Percentiles rank a stretch among this genome's conserved stretches.
Evolutionary conservation across 2,888 invertebrate species (phyloP).

Genomic region (Timema cristinae): DNA sequence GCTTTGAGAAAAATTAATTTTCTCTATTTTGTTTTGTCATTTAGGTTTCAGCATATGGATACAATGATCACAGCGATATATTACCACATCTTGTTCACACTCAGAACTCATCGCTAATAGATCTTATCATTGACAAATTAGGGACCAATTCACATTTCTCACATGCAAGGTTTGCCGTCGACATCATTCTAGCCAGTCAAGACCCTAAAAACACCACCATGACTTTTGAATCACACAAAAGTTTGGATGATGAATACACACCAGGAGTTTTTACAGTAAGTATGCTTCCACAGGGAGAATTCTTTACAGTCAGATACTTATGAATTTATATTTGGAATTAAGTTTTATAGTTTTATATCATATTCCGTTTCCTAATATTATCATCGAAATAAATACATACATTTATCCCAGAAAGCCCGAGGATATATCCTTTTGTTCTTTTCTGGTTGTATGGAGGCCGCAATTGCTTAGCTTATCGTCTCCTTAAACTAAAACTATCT

Average conservation of each 20-base stretch:
- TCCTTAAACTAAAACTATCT: no score
- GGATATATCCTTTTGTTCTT: no score
- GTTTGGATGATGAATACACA: slow-evolving; percentile 68
- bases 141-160: slow-evolving; percentile 48
- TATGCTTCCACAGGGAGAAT: neutral
- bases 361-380: no score
- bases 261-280: slow-evolving; percentile 67
- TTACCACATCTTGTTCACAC: slow-evolving; percentile 64
- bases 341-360: no score
- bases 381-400: no score
- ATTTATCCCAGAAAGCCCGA: no score
- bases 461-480: no score
- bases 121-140: slow-evolving; percentile 56
- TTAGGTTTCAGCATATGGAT: slow-evolving; percentile 53
- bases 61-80: slow-evolving; percentile 48
- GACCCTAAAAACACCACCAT: slow-evolving; percentile 46
- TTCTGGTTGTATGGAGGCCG: no score
- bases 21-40: no score
- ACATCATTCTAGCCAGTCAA: slow-evolving; percentile 52
- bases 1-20: slow-evolving; percentile 23
- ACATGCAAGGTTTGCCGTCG: slow-evolving; percentile 58
- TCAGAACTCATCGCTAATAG: slow-evolving; percentile 60
- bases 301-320: no score
- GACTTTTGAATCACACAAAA: slow-evolving; percentile 49
- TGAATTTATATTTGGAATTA: no score